Base-by-base conservation (phyloP, 2,797 vertebrate genomes). In the Alca torda region DNA sequence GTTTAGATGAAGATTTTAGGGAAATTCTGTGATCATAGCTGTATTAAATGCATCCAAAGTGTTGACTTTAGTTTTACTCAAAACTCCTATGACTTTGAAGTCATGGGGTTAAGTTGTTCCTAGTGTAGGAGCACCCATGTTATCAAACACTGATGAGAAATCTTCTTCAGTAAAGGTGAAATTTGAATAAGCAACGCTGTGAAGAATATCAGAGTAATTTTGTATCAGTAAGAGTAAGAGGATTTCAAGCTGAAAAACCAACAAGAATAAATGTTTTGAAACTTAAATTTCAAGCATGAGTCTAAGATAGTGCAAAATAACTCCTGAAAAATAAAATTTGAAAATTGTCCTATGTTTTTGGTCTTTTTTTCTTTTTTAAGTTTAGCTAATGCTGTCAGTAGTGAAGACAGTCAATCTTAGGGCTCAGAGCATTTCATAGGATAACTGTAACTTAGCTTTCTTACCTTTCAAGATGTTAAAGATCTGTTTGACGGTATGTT, bases 201-300 rank as follows among this genome's bases (percentile, higher is more conserved):
- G 70, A 84, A 35, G 43, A 90, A 26, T 78, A 83, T 76, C 51
- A 12, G 23, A 63, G 70, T 82, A 64, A 74, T 84, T 94, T 93
- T 86, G 25, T 87, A 21, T 80, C 64, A 46, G 76, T 2, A 1
- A 46, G 56, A 48, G 39, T 93, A 61, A 73, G 61, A 81, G 53
- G 46, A 82, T 93, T 97, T 94, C 79, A 81, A 37, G 48, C 64
- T 83, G 73, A 91, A 89, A 68, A 89, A 57, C 69, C 60, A 72
- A 61, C 33, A 16, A 72, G 74, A 74, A 83, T 41, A 82, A 95
- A 31, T 75, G 39, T 46, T 92, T 91, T 54, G 65, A 77, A 92
- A 83, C 77, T 77, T 57, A 26, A 33, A 0, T 88, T 88, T 84
- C 15, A 82, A n/a, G 26, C 17, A 16, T 77, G 24, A 93, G 19